Evolutionary conservation across 1,140 invertebrate species (phyloP), one percentile per base, ranked within the genome.

Genomic region (Solenopsis fugax): DNA sequence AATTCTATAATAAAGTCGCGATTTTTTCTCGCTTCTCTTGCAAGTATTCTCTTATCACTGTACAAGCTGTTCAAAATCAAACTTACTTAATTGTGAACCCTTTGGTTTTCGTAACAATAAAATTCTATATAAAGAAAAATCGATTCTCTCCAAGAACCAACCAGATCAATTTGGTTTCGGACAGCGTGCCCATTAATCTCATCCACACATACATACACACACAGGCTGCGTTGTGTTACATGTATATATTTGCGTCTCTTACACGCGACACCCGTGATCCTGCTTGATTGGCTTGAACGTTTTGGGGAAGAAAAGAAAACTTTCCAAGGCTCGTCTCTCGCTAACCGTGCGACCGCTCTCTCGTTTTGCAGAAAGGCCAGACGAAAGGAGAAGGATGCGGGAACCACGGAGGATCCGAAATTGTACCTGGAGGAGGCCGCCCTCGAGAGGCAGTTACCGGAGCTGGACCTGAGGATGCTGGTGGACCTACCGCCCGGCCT

Each of bases 351-450:
- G 48, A 86, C 13, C 45, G 65, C 60, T 78, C 69, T 29, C 45
- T 69, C 86, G 48, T 65, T 90, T 90, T 88, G 56, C 96, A 99
- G 98, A 97, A 99, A 99, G 97, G 98, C 98, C 94, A 97, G 98
- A 96, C 97, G 98, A 94, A 99, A 99, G 96, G 98, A 99, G 94
- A 98, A 98, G 95, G 98, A 99, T 95, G 95, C 96, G 88, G 96
- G 97, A 93, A 96, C 96, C 88, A 96, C 96, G 92, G 97, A 98
- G 94, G 98, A 99, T 95, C 97, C 98, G 92, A 99, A 99, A 96
- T 96, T 99, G 91, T 99, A 99, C 96, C 96, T 99, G 95, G 98
- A 99, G 96, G 98, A 98, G 94, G 97, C 98, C 90, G 97, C 98
- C 90, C 96, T 99, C 91, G 98, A 99, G 96, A 97, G 98, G 94